Evolutionary conservation across 2,888 invertebrate genomes (phyloP), one percentile per base, ranked within the genome.

Genomic region (Mongoloraphidia duomilia): DNA sequence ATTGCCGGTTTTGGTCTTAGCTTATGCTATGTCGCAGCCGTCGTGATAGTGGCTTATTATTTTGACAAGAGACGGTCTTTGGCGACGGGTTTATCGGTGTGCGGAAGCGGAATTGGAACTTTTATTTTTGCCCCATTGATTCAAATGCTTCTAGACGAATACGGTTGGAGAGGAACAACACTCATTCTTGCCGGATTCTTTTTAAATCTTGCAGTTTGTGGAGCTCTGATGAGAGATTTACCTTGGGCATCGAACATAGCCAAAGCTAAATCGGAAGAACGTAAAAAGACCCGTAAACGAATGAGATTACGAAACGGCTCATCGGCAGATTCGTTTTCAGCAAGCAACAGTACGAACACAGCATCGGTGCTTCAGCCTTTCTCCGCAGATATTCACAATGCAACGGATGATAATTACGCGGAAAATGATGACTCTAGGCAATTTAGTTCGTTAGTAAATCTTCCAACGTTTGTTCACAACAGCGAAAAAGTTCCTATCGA

Each of bases 41-140:
- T 91, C 8, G 90, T 91, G 2, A 86, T 88, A 56, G 90, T 92
- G 34, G 89, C 90, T 1, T 90, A 89, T 64, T 91, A 90, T 65
- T 92, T 92, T 64, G 88, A 90, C 60, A 84, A 84, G 65, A 80
- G 76, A 61, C 74, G 89, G 50, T 87, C 88, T 0, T 76, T 90
- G 53, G 92, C 91, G 8, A 91, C 90, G 10, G 89, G 90, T 0
- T 71, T 90, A 46, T 84, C 88, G 1, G 88, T 89, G 0, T 89
- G 88, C 65, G 90, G 91, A 3, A 86, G 86, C 57, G 90, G 90
- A 14, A 86, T 89, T 52, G 91, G 91, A 5, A 91, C 91, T 0
- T 88, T 89, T 63, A 75, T 90, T 49, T 89, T 90, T 62, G 86
- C 89, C 9, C 89, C 89, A 1, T 65, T 90, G 50, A 85, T 82